A percentile compares a stretch with the other conserved stretches of the same genome.
Conservation (phyloP, 2,113 vertebrate species). For the Serinus canaria region DNA sequence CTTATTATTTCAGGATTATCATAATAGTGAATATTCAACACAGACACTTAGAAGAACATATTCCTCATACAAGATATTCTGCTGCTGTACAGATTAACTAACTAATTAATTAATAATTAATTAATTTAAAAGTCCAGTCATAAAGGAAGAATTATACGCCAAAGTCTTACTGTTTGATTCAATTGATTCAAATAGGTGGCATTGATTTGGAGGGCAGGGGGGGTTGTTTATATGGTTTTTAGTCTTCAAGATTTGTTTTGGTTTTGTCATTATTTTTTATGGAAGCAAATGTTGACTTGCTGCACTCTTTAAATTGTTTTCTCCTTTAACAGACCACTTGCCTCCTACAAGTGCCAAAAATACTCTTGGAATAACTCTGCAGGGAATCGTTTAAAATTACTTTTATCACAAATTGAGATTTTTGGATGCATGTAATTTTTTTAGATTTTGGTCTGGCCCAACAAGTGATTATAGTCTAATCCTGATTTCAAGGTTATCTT, state of each 20-base stretch:
- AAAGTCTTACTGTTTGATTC: not conserved
- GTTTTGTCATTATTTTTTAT: not conserved
- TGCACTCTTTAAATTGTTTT: not conserved
- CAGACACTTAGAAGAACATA: not conserved
- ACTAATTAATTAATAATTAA: not conserved
- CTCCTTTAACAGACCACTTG: not conserved
- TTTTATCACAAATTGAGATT: not conserved
- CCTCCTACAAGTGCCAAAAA: not conserved
- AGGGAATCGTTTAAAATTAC: not conserved
- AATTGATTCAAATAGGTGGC: rapidly evolving
- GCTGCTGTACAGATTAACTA: too few relatives aligned
- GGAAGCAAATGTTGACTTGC: not conserved
- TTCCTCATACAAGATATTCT: not conserved
- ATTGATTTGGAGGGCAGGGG: rapidly evolving
- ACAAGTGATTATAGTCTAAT: not conserved
- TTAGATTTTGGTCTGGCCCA: not conserved
- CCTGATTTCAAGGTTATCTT: not conserved
- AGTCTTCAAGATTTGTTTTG: not conserved
- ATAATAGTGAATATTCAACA: not conserved
- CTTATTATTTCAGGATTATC: not conserved
- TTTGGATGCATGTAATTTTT: not conserved
- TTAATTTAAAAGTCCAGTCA: not conserved
- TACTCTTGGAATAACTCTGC: not conserved
- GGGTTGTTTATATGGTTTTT: not conserved
- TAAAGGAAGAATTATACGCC: not conserved